Percentiles rank a stretch among this genome's conserved stretches.
Evolutionary conservation across 1,140 invertebrate genomes (phyloP).

Genomic region (Drosophila burlai): DNA sequence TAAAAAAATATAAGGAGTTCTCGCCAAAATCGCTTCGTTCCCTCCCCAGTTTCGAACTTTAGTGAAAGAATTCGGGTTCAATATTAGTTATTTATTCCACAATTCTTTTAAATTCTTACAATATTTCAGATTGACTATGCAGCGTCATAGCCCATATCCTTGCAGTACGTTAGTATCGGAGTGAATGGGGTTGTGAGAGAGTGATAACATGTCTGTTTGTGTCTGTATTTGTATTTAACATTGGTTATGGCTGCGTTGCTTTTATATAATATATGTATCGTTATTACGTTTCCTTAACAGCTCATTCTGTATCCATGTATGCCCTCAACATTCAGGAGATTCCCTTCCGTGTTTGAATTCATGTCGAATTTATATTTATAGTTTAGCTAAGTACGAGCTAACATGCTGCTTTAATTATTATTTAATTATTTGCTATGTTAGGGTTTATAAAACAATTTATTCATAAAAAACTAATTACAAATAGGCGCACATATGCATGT

Average conservation of each 20-base stretch:
- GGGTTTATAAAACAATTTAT: slow-evolving; percentile 71
- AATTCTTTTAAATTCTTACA: slow-evolving; percentile 49
- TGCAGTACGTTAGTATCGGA: slow-evolving; percentile 32
- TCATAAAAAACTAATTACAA: slow-evolving; percentile 83
- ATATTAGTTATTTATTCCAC: slow-evolving; percentile 60
- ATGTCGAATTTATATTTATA: slow-evolving; percentile 38
- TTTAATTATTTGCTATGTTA: slow-evolving; percentile 46
- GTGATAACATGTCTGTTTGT: slow-evolving; percentile 40
- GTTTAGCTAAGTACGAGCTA: slow-evolving; percentile 63
- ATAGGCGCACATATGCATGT: slow-evolving; percentile 51
- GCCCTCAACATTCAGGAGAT: slow-evolving; percentile 61
- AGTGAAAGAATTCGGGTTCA: neutral
- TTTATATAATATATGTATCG: slow-evolving; percentile 22
- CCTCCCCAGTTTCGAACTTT: neutral
- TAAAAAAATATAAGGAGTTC: too few relatives aligned
- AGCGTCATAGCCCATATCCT: slow-evolving; percentile 23
- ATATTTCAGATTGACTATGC: slow-evolving; percentile 32
- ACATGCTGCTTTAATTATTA: slow-evolving; percentile 29
- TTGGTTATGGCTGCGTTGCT: slow-evolving; percentile 62
- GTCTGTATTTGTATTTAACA: slow-evolving; percentile 55
- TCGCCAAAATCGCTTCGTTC: neutral
- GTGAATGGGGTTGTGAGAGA: slow-evolving; percentile 35
- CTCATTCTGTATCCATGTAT: slow-evolving; percentile 44
- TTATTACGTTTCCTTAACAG: slow-evolving; percentile 67
- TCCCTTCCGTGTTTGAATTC: slow-evolving; percentile 16